Evolutionary conservation across 2,797 vertebrate species (phyloP).

Genomic region (Chanos chanos): DNA sequence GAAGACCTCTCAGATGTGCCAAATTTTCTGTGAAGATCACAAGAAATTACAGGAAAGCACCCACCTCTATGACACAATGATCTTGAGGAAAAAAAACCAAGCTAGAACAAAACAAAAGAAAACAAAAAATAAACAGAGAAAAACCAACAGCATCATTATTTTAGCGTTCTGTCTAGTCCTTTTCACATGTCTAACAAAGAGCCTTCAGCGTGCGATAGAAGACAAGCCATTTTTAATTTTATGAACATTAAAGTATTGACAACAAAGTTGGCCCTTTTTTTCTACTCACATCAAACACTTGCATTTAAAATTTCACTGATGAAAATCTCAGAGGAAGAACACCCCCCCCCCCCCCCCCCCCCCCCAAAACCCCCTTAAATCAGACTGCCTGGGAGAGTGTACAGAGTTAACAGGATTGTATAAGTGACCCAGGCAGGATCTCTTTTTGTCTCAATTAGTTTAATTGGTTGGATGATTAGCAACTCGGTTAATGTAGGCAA

Average conservation of each 20-base stretch:
- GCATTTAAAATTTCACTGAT: constrained; percentile 21
- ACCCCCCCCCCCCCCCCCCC: neutral
- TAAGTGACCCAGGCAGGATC: neutral
- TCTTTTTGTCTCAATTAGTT: neutral
- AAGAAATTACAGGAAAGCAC: constrained; percentile 18
- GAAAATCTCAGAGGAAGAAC: constrained; percentile 16
- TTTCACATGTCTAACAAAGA: constrained; percentile 7
- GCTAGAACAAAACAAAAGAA: constrained; percentile 19
- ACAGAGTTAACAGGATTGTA: neutral
- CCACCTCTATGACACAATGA: too few relatives aligned
- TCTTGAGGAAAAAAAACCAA: too few relatives aligned
- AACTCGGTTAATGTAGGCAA: neutral
- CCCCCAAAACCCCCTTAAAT: neutral
- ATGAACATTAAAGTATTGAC: constrained; percentile 23
- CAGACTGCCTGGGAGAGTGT: neutral
- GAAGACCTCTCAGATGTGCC: constrained; percentile 11
- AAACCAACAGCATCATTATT: neutral
- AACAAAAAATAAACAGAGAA: neutral
- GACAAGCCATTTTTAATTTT: constrained; percentile 24
- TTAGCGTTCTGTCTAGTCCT: neutral
- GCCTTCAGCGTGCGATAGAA: constrained; percentile 9
- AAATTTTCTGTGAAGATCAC: constrained; percentile 7
- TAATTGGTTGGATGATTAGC: constrained; percentile 19
- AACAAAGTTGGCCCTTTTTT: constrained; percentile 18
- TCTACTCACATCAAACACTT: constrained; percentile 32